Evolutionary conservation across 2,888 invertebrate genomes (phyloP).

Genomic region (Adineta ricciae): DNA sequence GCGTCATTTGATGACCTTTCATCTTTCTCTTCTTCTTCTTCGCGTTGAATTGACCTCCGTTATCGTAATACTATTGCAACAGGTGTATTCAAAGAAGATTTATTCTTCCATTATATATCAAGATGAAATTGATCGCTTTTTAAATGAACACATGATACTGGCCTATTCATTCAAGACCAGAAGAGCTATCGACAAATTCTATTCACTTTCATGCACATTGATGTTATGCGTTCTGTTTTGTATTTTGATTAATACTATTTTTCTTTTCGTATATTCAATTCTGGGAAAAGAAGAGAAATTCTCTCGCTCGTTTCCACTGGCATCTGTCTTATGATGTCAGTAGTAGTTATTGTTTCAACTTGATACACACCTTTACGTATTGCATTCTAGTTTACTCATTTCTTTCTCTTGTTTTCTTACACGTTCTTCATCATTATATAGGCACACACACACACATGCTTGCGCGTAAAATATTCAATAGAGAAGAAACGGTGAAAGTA

Average conservation of each 20-base stretch:
- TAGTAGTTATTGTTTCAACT: background rate
- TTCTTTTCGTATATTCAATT: background rate
- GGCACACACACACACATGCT: background rate
- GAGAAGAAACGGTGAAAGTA: background rate
- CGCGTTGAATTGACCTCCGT: background rate
- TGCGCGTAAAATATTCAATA: background rate
- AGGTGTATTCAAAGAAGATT: background rate
- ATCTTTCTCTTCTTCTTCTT: background rate
- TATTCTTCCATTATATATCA: background rate
- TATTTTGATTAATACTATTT: background rate
- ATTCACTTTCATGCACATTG: background rate
- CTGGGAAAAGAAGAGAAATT: background rate
- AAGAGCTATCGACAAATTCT: background rate
- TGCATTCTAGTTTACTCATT: background rate
- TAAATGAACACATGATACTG: background rate
- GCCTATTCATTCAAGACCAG: background rate
- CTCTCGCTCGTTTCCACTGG: background rate
- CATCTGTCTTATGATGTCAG: background rate
- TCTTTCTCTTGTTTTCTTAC: background rate
- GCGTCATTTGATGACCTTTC: background rate
- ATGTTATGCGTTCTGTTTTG: background rate
- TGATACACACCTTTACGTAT: background rate
- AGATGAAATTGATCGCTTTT: background rate
- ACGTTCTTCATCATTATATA: background rate
- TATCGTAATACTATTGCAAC: background rate